Evolutionary conservation across 92 coral and sea anemone species (phyloP), one percentile per base, ranked within the genome.

Genomic region (Palythoa grandiflora): DNA sequence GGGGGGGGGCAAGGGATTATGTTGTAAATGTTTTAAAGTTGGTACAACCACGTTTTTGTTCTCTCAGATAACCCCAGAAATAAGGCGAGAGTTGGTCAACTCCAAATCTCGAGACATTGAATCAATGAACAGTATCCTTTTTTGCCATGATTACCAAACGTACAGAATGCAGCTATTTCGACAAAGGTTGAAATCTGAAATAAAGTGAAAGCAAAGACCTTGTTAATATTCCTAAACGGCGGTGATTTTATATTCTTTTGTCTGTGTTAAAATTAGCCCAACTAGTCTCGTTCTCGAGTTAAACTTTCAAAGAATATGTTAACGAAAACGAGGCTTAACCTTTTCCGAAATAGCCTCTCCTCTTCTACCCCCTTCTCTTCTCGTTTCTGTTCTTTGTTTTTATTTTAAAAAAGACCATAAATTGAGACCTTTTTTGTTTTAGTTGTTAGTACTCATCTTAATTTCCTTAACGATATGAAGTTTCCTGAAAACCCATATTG

Each of bases 51-150:
- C 51, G 54, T 1, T 40, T 73, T 83, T 74, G 54, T 52, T 75
- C 0, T 86, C 79, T 39, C 77, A 96, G 99, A 91, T 96, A 59
- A 96, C 99, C 4, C 88, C 98, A 10, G 99, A 96, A 76, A 92
- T 96, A 52, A 98, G 99, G 2, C 95, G 99, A 9, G 99, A 96
- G 84, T 75, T 96, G 38, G 78, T 87, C 55, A 95, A 94, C 78
- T 96, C 99, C 52, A 90, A 93, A 84, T 96, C 98, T 38, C 91
- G 99, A 75, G 98, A 92, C 76, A 77, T 75, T 20, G 96, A 96
- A 88, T 84, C 90, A 66, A 81, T 81, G 86, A 81, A 8, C 44
- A 13, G 86, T 81, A 81, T 81, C 86, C 86, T 81, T 79, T 19
- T 40, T 37, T 44, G 9, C 37, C 55, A 1, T 20, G 40, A 71